phyloP scores from a whole-genome alignment of 1,140 invertebrate genomes.

The Penaeus chinensis region DNA sequence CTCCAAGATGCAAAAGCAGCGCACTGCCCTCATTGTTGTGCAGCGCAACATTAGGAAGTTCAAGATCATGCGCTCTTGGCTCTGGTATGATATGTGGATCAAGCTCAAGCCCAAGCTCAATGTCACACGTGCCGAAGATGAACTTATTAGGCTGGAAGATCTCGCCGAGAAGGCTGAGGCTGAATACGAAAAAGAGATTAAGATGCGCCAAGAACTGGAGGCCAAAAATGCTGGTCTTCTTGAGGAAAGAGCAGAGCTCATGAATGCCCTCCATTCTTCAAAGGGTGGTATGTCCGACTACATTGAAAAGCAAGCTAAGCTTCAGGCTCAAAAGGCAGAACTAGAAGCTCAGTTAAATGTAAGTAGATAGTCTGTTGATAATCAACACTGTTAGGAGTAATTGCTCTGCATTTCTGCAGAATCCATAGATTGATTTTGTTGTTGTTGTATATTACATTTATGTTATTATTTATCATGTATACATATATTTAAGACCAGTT shows the following conservation, averaged over 20 bases:
- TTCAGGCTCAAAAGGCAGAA: slow-evolving; percentile 74
- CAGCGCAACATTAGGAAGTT: slow-evolving; percentile 99
- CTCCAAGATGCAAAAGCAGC: slow-evolving; percentile 97
- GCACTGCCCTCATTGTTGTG: slow-evolving; percentile 93
- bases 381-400: too few species aligned
- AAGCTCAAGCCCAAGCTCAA: slow-evolving; percentile 98
- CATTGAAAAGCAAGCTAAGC: slow-evolving; percentile 73
- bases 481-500: not conserved
- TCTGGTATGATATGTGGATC: slow-evolving; percentile 99
- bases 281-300: slow-evolving; percentile 70
- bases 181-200: slow-evolving; percentile 76
- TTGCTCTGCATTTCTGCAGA: too few species aligned
- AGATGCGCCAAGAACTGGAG: slow-evolving; percentile 74
- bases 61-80: slow-evolving; percentile 97
- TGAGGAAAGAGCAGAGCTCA: slow-evolving; percentile 72
- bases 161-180: slow-evolving; percentile 88
- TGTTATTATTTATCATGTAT: not conserved
- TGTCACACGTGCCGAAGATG: slow-evolving; percentile 97
- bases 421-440: too few species aligned
- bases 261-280: slow-evolving; percentile 72
- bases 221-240: slow-evolving; percentile 71
- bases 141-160: slow-evolving; percentile 79
- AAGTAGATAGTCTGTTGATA: slow-evolving; percentile 23
- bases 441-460: not conserved
- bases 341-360: slow-evolving; percentile 71